Base-by-base conservation (phyloP, 2,113 vertebrate species). In the Serinus canaria region DNA sequence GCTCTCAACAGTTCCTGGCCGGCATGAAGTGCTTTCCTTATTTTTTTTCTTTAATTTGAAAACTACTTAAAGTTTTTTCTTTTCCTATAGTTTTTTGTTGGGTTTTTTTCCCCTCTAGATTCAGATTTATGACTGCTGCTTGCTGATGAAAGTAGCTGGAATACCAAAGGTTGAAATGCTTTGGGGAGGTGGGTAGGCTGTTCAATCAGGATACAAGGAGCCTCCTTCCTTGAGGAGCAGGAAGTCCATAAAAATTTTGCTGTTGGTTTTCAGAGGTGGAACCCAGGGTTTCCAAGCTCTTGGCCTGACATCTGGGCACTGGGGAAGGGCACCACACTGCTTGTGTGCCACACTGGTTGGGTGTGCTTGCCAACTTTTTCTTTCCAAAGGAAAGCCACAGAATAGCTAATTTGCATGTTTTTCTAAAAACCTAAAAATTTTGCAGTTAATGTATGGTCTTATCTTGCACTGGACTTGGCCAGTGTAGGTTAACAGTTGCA, bases 291-390 rank as follows among this genome's bases (percentile, higher is more conserved):
- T 87, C 62, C 47, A 76, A 76, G 19, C 7, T 63, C 46, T 43
- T 46, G 47, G 35, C 28, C 39, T 80, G 60, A 23, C 1, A 20
- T 25, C 11, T 28, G 16, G 5, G 27, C 55, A 33, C 5, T 0
- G 9, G 59, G 20, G 22, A 74, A 78, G 52, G 47, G 16, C 21
- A 10, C n/a, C 25, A 37, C 1, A 9, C n/a, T 50, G 6, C 39
- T 31, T 21, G 20, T 46, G 44, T 49, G 56, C 33, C 0, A 3
- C 1, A 3, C 2, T 13, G 31, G 9, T 2, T 30, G 52, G 69
- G 44, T 35, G 30, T 6, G 9, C 18, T 11, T 3, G 0, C 49
- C 70, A 43, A 30, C 8, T 6, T 78, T 9, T 44, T 39, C 47
- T 70, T 33, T 39, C 50, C 52, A 30, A 33, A 78, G 37, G 55